A percentile compares a stretch with the other conserved stretches of the same genome.
Conservation (phyloP, 2,797 vertebrate species). For the Odontamblyopus rebecca region DNA sequence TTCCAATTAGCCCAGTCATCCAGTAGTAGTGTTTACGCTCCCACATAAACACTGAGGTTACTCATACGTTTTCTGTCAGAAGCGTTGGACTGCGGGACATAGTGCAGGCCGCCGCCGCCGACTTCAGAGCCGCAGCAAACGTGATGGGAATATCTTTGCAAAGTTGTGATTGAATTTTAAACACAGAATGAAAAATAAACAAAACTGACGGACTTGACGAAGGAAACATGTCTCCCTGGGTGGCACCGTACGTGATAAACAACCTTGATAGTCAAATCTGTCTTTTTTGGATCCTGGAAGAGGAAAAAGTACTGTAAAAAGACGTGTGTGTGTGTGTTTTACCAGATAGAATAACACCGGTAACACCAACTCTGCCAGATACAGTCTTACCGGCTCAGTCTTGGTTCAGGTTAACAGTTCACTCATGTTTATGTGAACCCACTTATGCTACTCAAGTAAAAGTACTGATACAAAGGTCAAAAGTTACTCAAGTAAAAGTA, state of each 20-base stretch:
- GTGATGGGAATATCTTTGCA: constrained; percentile 61
- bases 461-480: no score
- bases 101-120: constrained; percentile 40
- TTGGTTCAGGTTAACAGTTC: constrained; percentile 47
- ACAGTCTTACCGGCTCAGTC: constrained; percentile 43
- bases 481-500: no score
- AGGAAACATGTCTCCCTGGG: constrained; percentile 62
- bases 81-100: constrained; percentile 40
- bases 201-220: constrained; percentile 52
- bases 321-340: constrained; percentile 3
- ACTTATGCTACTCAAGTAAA: no score
- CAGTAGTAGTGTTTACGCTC: constrained; percentile 53
- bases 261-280: constrained; percentile 42
- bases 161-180: constrained; percentile 59
- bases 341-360: constrained; percentile 28
- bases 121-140: constrained; percentile 50
- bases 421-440: constrained; percentile 21
- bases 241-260: constrained; percentile 64
- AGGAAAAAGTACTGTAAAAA: not conserved
- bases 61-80: constrained; percentile 58
- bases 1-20: constrained; percentile 34
- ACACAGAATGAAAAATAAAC: constrained; percentile 61
- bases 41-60: constrained; percentile 49
- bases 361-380: constrained; percentile 47
- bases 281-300: not conserved